These are phyloP conservation scores for Lissocephala sabroskyi DNA, from an alignment of 2,888 invertebrate genomes.

Conservation along the genomic window DNA sequence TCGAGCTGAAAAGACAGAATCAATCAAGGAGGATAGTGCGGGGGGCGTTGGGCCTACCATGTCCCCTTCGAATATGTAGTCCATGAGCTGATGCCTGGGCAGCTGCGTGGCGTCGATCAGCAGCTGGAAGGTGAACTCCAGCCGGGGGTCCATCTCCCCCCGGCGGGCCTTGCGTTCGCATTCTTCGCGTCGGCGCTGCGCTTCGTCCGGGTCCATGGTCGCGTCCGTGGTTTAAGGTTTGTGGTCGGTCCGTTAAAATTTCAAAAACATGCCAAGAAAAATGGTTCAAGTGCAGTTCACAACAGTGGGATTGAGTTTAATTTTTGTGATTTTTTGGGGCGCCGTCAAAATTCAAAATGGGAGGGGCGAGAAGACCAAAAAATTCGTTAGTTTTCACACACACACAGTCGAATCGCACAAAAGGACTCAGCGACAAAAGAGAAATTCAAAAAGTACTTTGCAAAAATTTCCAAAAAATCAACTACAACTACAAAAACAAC, in stretches of 20 bases:
- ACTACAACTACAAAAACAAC: constrained; percentile 17
- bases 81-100: constrained; percentile 89
- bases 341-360: constrained; percentile 54
- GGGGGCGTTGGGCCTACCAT: constrained; percentile 76
- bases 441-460: constrained; percentile 5
- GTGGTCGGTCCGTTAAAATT: constrained; percentile 1
- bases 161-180: constrained; percentile 91
- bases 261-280: background rate
- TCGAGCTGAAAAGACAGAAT: constrained; percentile 77
- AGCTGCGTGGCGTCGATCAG: constrained; percentile 88
- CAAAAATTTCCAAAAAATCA: constrained; percentile 28
- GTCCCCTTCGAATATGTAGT: constrained; percentile 91
- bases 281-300: background rate
- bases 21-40: background rate
- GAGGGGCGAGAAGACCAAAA: constrained; percentile 52
- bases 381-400: constrained; percentile 57
- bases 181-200: constrained; percentile 86
- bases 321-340: background rate
- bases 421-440: constrained; percentile 14
- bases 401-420: constrained; percentile 19
- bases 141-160: constrained; percentile 92
- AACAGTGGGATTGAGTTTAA: too few relatives aligned
- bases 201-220: constrained; percentile 71
- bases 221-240: constrained; percentile 9
- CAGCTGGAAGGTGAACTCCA: constrained; percentile 92